Evolutionary conservation across 2,888 invertebrate species (phyloP).

Genomic region (Eupithecia subumbrata): DNA sequence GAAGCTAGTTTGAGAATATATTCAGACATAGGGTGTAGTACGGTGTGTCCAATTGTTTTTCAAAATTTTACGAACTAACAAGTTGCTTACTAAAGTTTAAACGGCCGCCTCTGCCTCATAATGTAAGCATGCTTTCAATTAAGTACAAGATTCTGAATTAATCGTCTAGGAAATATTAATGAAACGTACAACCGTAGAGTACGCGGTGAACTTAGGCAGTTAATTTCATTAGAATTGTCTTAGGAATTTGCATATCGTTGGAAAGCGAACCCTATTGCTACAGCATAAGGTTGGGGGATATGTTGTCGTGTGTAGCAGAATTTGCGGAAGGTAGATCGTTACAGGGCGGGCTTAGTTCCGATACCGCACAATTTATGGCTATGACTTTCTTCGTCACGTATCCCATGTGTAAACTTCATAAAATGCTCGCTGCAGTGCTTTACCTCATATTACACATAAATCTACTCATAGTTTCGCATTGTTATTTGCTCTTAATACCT

Average conservation of each 20-base stretch:
- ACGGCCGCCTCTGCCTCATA: background rate
- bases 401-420: conserved; percentile 52
- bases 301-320: conserved; percentile 23
- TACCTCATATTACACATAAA: conserved; percentile 4
- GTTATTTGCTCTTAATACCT: background rate
- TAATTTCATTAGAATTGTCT: conserved; percentile 32
- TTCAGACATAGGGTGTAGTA: background rate
- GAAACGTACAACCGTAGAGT: conserved; percentile 22
- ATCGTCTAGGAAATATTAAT: conserved; percentile 25
- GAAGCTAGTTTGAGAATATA: no score
- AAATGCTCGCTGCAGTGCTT: conserved; percentile 35
- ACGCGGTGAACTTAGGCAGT: conserved; percentile 28
- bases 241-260: conserved; percentile 16
- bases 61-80: background rate
- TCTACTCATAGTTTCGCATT: background rate
- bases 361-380: conserved; percentile 60
- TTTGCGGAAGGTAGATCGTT: conserved; percentile 48
- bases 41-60: background rate
- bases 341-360: conserved; percentile 54
- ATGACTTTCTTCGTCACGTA: conserved; percentile 57
- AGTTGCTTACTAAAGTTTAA: conserved; percentile 4
- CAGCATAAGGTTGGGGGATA: conserved; percentile 26
- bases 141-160: conserved; percentile 17
- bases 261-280: conserved; percentile 26
- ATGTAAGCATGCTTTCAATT: conserved; percentile 22